phyloP scores from a whole-genome alignment of 2,888 invertebrate genomes.

The Macrosiphum euphorbiae region DNA sequence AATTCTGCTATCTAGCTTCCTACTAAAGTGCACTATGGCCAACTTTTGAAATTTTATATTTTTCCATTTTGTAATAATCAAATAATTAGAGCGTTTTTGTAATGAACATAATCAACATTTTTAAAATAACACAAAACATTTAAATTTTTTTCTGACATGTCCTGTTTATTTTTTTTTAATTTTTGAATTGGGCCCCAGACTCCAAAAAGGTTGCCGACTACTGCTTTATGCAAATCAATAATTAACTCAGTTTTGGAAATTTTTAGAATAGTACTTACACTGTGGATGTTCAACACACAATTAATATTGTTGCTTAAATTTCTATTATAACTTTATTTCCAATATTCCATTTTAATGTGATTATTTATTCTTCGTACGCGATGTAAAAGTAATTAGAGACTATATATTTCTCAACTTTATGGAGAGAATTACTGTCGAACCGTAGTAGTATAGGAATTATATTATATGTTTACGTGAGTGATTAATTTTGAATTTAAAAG shows the following conservation, averaged over 20 bases:
- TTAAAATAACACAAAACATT: too few species aligned
- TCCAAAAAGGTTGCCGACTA: too few species aligned
- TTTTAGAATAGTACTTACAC: neutral
- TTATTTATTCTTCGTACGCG: neutral
- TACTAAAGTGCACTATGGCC: too few species aligned
- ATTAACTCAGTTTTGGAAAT: neutral
- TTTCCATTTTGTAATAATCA: too few species aligned
- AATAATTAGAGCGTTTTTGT: neutral
- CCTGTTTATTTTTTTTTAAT: too few species aligned
- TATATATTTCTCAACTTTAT: too few species aligned
- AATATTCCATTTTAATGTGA: neutral
- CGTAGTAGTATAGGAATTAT: neutral
- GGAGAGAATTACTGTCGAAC: neutral
- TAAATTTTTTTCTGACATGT: too few species aligned
- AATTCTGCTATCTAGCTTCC: too few species aligned
- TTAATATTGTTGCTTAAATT: neutral
- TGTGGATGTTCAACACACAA: neutral
- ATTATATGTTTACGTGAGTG: neutral
- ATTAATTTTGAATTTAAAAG: neutral
- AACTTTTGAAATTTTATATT: too few species aligned
- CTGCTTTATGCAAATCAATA: neutral
- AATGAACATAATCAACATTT: neutral
- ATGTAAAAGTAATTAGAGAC: neutral
- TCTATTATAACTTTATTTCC: neutral
- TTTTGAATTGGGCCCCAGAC: too few species aligned